These are phyloP conservation scores for Cyanoderma ruficeps DNA, from an alignment of 2,113 vertebrate species.

Conservation along the genomic window DNA sequence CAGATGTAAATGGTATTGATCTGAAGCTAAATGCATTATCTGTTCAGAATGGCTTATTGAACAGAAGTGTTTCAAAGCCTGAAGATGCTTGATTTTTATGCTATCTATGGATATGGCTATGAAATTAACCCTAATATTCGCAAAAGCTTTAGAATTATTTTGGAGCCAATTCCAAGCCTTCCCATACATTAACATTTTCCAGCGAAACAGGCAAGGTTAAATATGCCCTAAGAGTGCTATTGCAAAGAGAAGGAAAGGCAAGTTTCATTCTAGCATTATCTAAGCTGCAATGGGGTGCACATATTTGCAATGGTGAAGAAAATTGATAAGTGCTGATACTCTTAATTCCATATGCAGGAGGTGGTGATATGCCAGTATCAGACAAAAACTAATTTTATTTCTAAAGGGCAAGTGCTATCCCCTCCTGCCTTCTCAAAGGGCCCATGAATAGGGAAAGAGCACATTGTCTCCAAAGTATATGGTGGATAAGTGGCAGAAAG, in stretches of 20 bases:
- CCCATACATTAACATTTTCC: not conserved
- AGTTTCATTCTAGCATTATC: not conserved
- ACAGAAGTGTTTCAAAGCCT: not conserved
- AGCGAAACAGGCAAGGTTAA: not conserved
- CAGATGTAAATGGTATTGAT: not conserved
- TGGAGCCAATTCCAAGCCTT: not conserved
- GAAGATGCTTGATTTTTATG: not conserved
- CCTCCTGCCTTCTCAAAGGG: not conserved
- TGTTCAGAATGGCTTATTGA: not conserved
- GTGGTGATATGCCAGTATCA: not conserved
- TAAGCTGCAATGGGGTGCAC: not conserved
- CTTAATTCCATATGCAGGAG: not conserved
- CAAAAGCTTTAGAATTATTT: not conserved
- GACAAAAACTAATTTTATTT: not conserved
- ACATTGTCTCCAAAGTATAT: not conserved
- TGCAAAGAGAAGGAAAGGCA: not conserved
- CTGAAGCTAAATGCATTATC: not conserved
- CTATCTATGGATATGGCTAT: not conserved
- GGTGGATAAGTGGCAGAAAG: not conserved
- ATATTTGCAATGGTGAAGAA: not conserved
- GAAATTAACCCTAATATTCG: not conserved
- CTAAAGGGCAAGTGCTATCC: not conserved
- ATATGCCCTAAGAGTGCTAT: not conserved
- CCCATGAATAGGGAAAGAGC: not conserved
- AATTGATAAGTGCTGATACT: not conserved